These are phyloP conservation scores for Euphonia xanthogaster DNA, from an alignment of 2,797 vertebrate species.

Conservation along the genomic window DNA sequence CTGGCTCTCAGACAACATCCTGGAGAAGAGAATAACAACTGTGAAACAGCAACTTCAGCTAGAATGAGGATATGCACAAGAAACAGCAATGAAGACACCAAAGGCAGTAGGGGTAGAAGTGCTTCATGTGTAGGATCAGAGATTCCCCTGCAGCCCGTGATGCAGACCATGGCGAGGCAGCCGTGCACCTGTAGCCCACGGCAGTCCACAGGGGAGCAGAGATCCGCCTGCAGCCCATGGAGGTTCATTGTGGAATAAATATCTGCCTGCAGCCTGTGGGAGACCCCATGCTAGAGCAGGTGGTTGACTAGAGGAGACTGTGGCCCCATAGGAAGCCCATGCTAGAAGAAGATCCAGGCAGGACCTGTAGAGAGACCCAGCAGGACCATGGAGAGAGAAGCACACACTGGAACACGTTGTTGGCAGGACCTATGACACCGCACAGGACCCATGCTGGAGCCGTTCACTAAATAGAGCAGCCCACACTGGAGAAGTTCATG, in stretches of 20 bases:
- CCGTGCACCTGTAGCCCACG: too few relatives aligned
- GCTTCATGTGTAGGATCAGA: background rate
- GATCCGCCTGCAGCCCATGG: background rate
- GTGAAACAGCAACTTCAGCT: background rate
- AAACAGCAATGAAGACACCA: background rate
- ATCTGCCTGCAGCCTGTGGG: background rate
- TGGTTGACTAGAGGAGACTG: background rate
- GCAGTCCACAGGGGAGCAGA: background rate
- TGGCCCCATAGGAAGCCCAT: background rate
- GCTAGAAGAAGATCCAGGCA: background rate
- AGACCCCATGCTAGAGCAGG: background rate
- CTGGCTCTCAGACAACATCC: background rate
- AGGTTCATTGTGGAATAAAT: background rate
- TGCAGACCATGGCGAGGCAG: background rate
- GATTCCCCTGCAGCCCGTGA: background rate
- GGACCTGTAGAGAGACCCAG: background rate
- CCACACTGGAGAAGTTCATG: background rate
- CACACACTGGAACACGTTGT: background rate
- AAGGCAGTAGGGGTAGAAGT: background rate
- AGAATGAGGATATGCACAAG: background rate
- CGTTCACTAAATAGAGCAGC: background rate
- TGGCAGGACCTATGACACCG: background rate
- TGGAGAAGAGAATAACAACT: background rate
- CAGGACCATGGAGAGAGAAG: background rate
- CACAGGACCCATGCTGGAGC: fast-evolving